Conservation (phyloP, 2,113 vertebrate species). For the Camarhynchus parvulus region DNA sequence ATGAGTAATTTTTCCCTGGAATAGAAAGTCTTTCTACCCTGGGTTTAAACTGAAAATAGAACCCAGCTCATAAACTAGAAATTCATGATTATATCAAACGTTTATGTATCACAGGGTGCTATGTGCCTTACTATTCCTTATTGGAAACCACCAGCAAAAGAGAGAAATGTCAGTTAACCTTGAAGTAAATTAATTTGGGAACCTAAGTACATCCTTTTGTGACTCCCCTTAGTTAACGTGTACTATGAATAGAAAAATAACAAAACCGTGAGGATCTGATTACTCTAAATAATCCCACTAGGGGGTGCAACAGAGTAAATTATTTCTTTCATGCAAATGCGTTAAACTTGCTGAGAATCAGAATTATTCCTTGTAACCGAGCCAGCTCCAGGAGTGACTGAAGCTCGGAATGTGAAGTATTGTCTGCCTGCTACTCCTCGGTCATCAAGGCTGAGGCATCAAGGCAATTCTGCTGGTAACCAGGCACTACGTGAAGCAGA, state of each 20-base stretch:
- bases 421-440: conserved; percentile 21
- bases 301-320: conserved; percentile 75
- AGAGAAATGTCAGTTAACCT: background rate
- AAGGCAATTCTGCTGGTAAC: conserved; percentile 17
- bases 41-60: background rate
- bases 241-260: conserved; percentile 13
- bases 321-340: conserved; percentile 58
- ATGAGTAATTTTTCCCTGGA: conserved; percentile 22
- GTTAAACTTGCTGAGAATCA: conserved; percentile 54
- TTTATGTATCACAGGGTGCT: background rate
- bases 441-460: conserved; percentile 26
- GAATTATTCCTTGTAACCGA: conserved; percentile 52
- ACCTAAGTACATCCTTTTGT: background rate
- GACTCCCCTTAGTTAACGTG: background rate
- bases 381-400: conserved; percentile 45
- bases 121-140: background rate
- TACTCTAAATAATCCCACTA: conserved; percentile 63
- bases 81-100: background rate
- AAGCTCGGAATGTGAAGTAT: conserved; percentile 38
- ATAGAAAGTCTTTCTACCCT: background rate
- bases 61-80: background rate
- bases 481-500: background rate
- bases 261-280: background rate
- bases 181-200: conserved; percentile 22
- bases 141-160: background rate